Evolutionary conservation across 1,140 invertebrate species (phyloP).

Genomic region (Zophobas morio): DNA sequence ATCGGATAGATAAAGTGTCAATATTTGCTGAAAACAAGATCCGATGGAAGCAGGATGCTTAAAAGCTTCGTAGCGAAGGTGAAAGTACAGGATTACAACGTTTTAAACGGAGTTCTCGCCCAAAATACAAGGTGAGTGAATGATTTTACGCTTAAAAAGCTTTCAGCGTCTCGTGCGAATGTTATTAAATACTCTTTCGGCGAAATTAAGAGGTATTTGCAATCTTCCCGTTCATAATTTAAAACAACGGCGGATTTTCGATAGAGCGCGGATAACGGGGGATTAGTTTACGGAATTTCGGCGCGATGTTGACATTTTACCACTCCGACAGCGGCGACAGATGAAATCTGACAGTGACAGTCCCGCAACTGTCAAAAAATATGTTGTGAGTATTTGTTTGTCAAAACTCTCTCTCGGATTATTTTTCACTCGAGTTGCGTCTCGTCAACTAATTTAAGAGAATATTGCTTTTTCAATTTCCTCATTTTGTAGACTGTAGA

Average conservation of each 20-base stretch:
- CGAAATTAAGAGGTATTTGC: slow-evolving; percentile 45
- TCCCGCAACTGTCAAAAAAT: no score
- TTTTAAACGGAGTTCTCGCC: slow-evolving; percentile 40
- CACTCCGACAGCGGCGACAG: no score
- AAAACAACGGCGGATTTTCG: slow-evolving; percentile 5
- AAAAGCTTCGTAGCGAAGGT: slow-evolving; percentile 45
- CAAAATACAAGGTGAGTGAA: slow-evolving; percentile 37
- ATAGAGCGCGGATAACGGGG: slow-evolving; percentile 21
- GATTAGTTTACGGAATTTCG: slow-evolving; percentile 9
- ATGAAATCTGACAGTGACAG: no score
- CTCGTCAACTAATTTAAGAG: no score
- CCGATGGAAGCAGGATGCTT: slow-evolving; percentile 48
- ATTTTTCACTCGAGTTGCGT: no score
- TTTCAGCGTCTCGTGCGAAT: slow-evolving; percentile 41
- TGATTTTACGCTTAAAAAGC: slow-evolving; percentile 48
- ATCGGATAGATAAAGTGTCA: slow-evolving; percentile 50
- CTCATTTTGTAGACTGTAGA: no score
- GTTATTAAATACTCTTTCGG: slow-evolving; percentile 45
- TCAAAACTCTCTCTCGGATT: no score
- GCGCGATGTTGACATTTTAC: not conserved
- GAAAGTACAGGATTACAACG: slow-evolving; percentile 48
- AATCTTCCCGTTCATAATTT: slow-evolving; percentile 42
- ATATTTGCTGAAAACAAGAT: slow-evolving; percentile 50
- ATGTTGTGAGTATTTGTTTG: no score
- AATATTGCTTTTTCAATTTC: no score